phyloP scores from a whole-genome alignment of 2,797 vertebrate genomes.

The Molossus alvarezi region DNA sequence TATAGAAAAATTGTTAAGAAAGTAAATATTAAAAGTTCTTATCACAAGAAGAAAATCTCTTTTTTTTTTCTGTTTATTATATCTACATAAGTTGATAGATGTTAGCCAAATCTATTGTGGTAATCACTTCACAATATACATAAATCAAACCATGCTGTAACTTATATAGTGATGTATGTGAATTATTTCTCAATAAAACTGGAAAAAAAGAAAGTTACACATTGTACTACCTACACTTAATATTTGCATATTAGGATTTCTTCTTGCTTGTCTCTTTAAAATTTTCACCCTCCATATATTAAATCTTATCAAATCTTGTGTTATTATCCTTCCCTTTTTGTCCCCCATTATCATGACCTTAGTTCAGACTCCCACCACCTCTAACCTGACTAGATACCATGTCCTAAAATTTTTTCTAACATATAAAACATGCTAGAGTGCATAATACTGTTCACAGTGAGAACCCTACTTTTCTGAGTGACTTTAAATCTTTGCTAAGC shows the following conservation, averaged over 20 bases:
- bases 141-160: background rate
- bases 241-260: background rate
- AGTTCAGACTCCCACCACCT: background rate
- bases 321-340: background rate
- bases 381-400: background rate
- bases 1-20: background rate
- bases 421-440: background rate
- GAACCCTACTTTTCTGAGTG: background rate
- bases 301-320: background rate
- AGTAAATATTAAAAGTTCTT: background rate
- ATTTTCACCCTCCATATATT: background rate
- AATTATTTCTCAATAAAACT: background rate
- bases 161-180: background rate
- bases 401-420: slow-evolving; percentile 9
- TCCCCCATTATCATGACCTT: background rate
- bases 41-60: background rate
- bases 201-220: background rate
- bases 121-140: background rate
- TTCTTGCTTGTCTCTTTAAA: slow-evolving; percentile 37
- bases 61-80: background rate
- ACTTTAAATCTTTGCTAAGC: background rate
- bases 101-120: background rate
- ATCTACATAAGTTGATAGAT: background rate
- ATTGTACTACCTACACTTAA: background rate
- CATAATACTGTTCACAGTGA: background rate